A percentile compares a stretch with the other conserved stretches of the same genome.
Conservation (phyloP, 2,113 vertebrate genomes). For the Synchiropus splendidus region DNA sequence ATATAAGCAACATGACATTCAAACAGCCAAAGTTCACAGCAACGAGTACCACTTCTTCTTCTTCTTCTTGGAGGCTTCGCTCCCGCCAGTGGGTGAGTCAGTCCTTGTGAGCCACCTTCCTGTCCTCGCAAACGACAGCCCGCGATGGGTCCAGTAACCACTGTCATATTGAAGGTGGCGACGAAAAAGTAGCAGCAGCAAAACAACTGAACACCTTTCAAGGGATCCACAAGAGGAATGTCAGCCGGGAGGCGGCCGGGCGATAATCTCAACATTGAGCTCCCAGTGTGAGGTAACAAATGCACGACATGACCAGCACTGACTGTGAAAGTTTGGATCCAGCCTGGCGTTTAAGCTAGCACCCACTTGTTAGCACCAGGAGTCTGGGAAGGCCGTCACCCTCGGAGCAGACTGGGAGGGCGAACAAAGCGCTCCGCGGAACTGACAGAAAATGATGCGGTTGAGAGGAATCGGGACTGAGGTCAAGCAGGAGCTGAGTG, state of each 20-base stretch:
- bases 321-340: slow-evolving; percentile 42
- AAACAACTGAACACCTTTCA: slow-evolving; percentile 40
- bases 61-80: slow-evolving; percentile 30
- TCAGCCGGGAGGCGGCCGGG: slow-evolving; percentile 1
- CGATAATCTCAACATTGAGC: slow-evolving; percentile 4
- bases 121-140: slow-evolving; percentile 8
- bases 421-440: slow-evolving; percentile 42
- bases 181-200: slow-evolving; percentile 76
- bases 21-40: slow-evolving; percentile 73
- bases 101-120: slow-evolving; percentile 16
- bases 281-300: slow-evolving; percentile 74
- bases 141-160: slow-evolving; percentile 25
- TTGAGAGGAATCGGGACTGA: too few relatives aligned
- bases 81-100: slow-evolving; percentile 42
- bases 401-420: slow-evolving; percentile 32
- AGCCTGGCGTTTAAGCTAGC: slow-evolving; percentile 46
- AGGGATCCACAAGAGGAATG: slow-evolving; percentile 8
- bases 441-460: slow-evolving; percentile 4
- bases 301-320: slow-evolving; percentile 54
- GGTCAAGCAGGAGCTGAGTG: too few relatives aligned
- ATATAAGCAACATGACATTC: slow-evolving; percentile 86
- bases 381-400: slow-evolving; percentile 34
- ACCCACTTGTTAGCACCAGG: slow-evolving; percentile 74
- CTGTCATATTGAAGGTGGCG: slow-evolving; percentile 53
- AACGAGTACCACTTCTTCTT: slow-evolving; percentile 60